Base-by-base conservation (phyloP, 92 coral and sea anemone genomes). In the Diadumene lineata region DNA sequence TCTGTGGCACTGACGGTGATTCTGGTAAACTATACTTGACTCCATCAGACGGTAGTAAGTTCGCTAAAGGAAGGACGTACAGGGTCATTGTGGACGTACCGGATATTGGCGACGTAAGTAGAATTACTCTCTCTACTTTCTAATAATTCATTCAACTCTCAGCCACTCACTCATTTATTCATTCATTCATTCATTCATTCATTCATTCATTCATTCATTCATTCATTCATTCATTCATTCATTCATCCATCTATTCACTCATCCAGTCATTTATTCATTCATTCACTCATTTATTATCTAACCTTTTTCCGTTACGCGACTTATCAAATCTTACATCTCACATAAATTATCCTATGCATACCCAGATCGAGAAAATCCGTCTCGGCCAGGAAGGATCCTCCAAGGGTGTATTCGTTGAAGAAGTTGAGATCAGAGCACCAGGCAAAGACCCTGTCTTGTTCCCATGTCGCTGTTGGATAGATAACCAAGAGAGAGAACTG, bases 401-500 rank as follows among this genome's bases (percentile, higher is more conserved):
- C 16, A 79, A 85, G 25, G 88, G 85, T 24, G 64, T 87, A 30
- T 89, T 85, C 53, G 78, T 89, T 38, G 94, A 89, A 65, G 87
- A 89, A 64, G 81, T 89, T 0, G 88, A 85, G 64, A 76, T 89
- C 23, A 66, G 22, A 31, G 94, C 86, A 23, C 85, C 84, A 26
- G 81, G 75, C 21, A 82, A 79, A 24, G 88, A 90, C 0, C 84
- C 92, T 7, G 92, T 90, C 67, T 55, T 86, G 22, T 90, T 90
- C 66, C 96, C 96, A 1, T 90, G 92, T 28, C 86, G 90, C 28
- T 86, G 92, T 65, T 90, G 96, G 96, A 74, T 90, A 1, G 87
- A 84, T 31, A 88, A 87, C 50, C 81, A 80, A 56, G 79, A 80
- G 77, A 56, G 75, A 7, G 82, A 66, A 9, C 82, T 78, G 44